Base-by-base conservation (phyloP, 2,113 vertebrate genomes). In the Rhea americana region DNA sequence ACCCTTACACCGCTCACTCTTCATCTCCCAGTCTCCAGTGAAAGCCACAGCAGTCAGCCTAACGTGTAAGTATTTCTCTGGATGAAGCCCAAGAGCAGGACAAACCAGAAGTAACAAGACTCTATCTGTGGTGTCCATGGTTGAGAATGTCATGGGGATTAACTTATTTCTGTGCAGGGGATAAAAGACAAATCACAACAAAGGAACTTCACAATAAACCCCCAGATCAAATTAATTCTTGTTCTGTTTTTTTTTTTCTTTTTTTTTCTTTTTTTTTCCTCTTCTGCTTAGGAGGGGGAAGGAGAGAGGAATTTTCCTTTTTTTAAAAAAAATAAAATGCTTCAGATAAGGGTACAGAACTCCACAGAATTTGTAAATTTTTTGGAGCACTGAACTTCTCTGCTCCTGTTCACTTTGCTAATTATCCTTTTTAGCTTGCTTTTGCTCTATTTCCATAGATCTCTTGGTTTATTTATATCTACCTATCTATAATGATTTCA, bases 381-480 rank as follows among this genome's bases (percentile, higher is more conserved):
- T 58, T 75, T 25, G n/a, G 58, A 94, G 75, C 56, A 4, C 11
- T 18, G 55, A 68, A 41, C 82, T 80, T 59, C 72, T 86, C 92
- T 62, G 25, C 90, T 94, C 81, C 80, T 88, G 39, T 94, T 96
- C 30, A 32, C 93, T 96, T 82, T 8, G 87, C 95, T 97, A 97
- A 98, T 97, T 96, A 97, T 94, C 96, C 96, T 97, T 98, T 58
- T 97, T 95, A 97, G 94, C 93, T 97, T 45, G 92, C 72, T 89
- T 96, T 96, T 86, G 92, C 92, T 85, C 89, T 96, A 75, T 97
- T 97, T 97, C 95, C 96, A 95, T 96, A 86, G 93, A 96, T 93
- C 95, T 96, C 94, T 78, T 58, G 66, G 94, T 97, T 97, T 98
- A 97, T 98, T 98, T 98, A 97, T 97, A 97, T 97, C 97, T 90